Base-by-base conservation (phyloP, 2,113 vertebrate species). In the Cryptotis parvus region DNA sequence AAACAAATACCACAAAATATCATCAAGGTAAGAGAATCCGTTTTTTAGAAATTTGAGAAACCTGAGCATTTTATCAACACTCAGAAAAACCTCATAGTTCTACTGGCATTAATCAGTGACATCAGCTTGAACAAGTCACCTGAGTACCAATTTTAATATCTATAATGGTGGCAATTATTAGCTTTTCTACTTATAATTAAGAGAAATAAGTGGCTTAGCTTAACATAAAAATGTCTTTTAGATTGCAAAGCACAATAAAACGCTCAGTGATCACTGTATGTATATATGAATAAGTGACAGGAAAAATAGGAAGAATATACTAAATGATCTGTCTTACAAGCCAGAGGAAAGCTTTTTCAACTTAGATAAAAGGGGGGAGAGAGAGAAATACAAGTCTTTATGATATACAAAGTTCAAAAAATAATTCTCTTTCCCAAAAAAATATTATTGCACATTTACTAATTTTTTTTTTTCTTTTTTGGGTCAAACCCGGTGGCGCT, bases 11-110 rank as follows among this genome's bases (percentile, higher is more conserved):
- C 41, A 33, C 37, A 8, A 63, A 22, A 41, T 10, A 87, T 1
- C 29, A 92, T 26, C 27, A 80, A 87, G 41, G 87, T 3, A 63
- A 8, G 31, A 87, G 68, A 94, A 87, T n/a, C n/a, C n/a, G 90
- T 24, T 49, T 65, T 76, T 72, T 74, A 66, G 58, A 83, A 68
- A 33, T 95, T 27, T 84, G 58, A 41, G 31, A 43, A 92, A 79
- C 31, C 37, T 39, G 26, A 92, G 26, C 31, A 74, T 80, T 68
- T 80, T 45, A 79, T 52, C 49, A 58, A 58, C 61, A 87, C 37
- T 39, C 33, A 49, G 41, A 80, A 55, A 92, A 94, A 90, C 26
- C 58, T 63, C 81, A n/a, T 70, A 86, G 41, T 37, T 82, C 55
- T 77, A 66, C 65, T 58, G 29, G 52, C 61, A 78, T 6, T 63